Percentiles rank a stretch among this genome's conserved stretches.
These are phyloP conservation scores for Pantherophis guttatus DNA, from an alignment of 2,113 vertebrate species.

Conservation along the genomic window DNA sequence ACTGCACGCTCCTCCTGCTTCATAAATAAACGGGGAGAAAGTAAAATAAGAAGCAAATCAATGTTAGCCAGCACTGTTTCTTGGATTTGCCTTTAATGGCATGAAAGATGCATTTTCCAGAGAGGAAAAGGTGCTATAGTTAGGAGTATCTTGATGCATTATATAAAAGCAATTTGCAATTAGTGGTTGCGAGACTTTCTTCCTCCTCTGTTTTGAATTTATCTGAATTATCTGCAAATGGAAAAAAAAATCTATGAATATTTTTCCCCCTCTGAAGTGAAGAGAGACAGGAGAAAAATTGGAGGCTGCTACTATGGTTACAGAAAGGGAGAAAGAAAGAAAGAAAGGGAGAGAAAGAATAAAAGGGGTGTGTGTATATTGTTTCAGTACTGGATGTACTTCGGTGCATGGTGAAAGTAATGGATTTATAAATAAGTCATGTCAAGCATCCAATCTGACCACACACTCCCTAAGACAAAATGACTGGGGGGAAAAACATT, in stretches of 20 bases:
- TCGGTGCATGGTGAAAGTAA: background rate
- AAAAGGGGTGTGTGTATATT: background rate
- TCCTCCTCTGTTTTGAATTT: slow-evolving; percentile 46
- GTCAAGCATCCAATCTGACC: background rate
- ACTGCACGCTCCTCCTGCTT: background rate
- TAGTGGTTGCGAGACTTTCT: slow-evolving; percentile 49
- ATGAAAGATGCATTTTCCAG: slow-evolving; percentile 47
- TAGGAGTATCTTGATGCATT: slow-evolving; percentile 47
- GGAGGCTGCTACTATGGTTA: background rate
- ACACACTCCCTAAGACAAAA: too few species aligned
- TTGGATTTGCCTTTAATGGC: slow-evolving; percentile 46
- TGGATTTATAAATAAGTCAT: background rate
- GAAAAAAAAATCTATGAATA: slow-evolving; percentile 40
- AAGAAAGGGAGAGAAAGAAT: background rate
- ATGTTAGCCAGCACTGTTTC: slow-evolving; percentile 4
- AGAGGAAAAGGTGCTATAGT: slow-evolving; percentile 43
- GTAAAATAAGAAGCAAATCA: slow-evolving; percentile 13
- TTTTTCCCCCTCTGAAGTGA: background rate
- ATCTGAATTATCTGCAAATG: slow-evolving; percentile 45
- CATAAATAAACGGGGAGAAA: slow-evolving; percentile 1
- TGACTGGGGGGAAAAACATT: background rate
- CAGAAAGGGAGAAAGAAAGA: accelerated
- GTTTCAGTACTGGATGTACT: background rate
- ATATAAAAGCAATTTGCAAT: slow-evolving; percentile 60
- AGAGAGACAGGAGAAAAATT: slow-evolving; percentile 22